Evolutionary conservation across 2,797 vertebrate genomes (phyloP), one percentile per base, ranked within the genome.

Genomic region (Dipus sagitta): DNA sequence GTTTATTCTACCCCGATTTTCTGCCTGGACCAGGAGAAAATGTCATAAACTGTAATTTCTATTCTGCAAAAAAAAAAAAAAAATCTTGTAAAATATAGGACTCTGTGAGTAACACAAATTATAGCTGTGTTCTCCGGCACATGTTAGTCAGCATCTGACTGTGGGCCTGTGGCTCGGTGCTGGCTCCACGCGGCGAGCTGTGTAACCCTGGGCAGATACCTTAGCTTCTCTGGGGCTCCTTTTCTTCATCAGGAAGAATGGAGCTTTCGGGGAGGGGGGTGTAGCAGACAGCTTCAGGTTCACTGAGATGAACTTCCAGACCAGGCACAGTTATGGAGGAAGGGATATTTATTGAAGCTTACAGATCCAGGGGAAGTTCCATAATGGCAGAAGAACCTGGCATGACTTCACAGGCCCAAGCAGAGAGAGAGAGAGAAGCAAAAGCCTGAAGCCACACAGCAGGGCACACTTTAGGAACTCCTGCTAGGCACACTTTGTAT

Each of bases 21-120:
- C 77, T 84, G 42, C 86, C 78, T 91, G 86, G 82, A 54, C 52
- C 74, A 42, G 54, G 65, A 81, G 23, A 42, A 94, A 80, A 92
- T 76, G 38, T 23, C 77, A 70, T 81, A 74, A 88, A 76, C 91
- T 86, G 4, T 87, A 60, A 85, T 91, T 86, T 86, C 83, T 92
- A 78, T 71, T 70, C 9, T 20, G 42, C 24, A 92, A 58, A 90
- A 76, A 72, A 70, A 90, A 76, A 72, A 70, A 71, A 75, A 47
- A 47, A 47, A 32, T 9, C 52, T 71, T 70, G 86, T n/a, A 72
- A 86, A 94, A 60, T 28, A 42, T 38, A 91, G 87, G 71, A 72
- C 38, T 87, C 14, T 58, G 28, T 54, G 85, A 65, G 78, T 65
- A 75, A 86, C 6, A 30, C 34, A 30, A 4, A 52, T 92, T 34